Evolutionary conservation across 2,113 vertebrate genomes (phyloP).

Genomic region (Willisornis vidua): DNA sequence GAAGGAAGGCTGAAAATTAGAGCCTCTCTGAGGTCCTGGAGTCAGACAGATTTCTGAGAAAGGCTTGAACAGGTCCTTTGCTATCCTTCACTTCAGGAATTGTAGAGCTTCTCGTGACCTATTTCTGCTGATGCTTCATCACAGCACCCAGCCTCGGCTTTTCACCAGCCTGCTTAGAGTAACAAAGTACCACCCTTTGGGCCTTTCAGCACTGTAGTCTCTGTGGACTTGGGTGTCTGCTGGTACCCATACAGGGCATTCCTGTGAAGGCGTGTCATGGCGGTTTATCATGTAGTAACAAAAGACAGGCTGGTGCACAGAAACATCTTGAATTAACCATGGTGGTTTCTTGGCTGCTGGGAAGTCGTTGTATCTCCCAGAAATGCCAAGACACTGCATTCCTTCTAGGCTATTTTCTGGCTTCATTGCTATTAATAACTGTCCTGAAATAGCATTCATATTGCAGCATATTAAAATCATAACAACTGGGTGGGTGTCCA

Average conservation of each 20-base stretch:
- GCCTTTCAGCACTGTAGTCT: background rate
- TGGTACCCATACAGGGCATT: background rate
- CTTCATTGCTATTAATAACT: slow-evolving; percentile 52
- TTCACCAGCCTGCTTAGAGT: background rate
- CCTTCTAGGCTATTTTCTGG: slow-evolving; percentile 49
- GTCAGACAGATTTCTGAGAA: background rate
- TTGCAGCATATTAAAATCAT: slow-evolving; percentile 41
- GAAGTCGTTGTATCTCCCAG: slow-evolving; percentile 23
- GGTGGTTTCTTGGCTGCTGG: background rate
- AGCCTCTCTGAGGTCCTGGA: background rate
- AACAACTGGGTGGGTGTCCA: slow-evolving; percentile 50
- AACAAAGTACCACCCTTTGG: background rate
- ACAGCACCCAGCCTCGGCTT: background rate
- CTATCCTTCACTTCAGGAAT: background rate
- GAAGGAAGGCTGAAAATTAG: background rate
- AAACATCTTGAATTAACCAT: slow-evolving; percentile 3
- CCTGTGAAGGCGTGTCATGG: background rate
- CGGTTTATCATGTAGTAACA: background rate
- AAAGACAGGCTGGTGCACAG: background rate
- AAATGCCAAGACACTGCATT: slow-evolving; percentile 44
- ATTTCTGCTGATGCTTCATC: background rate
- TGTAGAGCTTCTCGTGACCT: background rate
- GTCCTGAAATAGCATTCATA: slow-evolving; percentile 50
- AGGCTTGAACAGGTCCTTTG: background rate
- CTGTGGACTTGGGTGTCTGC: background rate